Conservation (phyloP, 2,113 vertebrate genomes). For the Cottus gobio region DNA sequence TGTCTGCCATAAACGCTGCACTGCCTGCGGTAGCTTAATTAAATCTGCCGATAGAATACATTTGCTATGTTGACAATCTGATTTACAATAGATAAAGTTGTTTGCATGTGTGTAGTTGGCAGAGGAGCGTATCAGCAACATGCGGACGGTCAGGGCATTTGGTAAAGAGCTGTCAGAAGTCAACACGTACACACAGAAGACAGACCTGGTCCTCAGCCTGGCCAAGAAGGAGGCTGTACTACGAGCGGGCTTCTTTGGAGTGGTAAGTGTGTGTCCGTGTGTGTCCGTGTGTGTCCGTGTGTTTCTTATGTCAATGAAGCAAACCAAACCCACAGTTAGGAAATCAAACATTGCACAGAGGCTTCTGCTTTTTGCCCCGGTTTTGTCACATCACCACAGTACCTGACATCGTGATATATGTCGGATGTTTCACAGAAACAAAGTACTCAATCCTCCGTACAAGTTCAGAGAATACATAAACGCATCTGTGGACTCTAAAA, state of each 20-base stretch:
- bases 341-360: conserved; percentile 33
- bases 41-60: conserved; percentile 11
- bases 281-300: conserved; percentile 24
- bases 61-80: conserved; percentile 20
- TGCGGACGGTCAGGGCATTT: conserved; percentile 95
- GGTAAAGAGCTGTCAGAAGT: conserved; percentile 93
- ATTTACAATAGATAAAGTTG: background rate
- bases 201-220: conserved; percentile 86
- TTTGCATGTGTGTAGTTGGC: conserved; percentile 85
- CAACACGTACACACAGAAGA: conserved; percentile 84
- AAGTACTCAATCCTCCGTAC: background rate
- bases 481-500: background rate
- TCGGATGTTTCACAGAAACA: conserved; percentile 10
- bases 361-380: conserved; percentile 40
- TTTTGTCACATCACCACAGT: conserved; percentile 12
- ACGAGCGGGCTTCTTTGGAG: conserved; percentile 92
- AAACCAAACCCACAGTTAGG: conserved; percentile 33
- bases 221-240: conserved; percentile 89
- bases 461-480: background rate
- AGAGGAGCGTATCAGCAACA: conserved; percentile 95
- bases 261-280: conserved; percentile 83
- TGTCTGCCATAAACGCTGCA: background rate
- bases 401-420: background rate
- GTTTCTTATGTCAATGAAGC: conserved; percentile 2
- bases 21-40: conserved; percentile 20